A percentile compares a stretch with the other conserved stretches of the same genome.
Conservation (phyloP, 2,113 vertebrate genomes). For the Charina bottae region DNA sequence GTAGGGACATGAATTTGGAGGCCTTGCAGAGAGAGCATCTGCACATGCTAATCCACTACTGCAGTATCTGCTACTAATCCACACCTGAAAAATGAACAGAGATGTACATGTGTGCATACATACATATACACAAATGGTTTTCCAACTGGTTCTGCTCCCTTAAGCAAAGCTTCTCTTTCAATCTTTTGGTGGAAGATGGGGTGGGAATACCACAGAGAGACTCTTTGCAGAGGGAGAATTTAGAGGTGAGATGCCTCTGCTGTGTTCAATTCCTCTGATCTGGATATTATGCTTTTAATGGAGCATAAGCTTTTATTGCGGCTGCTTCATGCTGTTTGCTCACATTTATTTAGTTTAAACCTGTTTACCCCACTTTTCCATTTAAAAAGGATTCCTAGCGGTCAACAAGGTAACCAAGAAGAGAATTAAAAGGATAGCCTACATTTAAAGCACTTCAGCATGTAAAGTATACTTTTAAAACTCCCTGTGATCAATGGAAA, state of each 20-base stretch:
- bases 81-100: background rate
- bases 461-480: background rate
- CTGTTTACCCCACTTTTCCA: background rate
- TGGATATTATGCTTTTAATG: background rate
- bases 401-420: background rate
- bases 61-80: background rate
- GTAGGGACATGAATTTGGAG: background rate
- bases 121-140: background rate
- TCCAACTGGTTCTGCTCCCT: background rate
- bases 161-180: background rate
- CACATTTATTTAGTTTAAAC: background rate
- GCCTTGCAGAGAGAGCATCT: background rate
- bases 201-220: background rate
- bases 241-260: background rate
- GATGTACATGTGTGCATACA: background rate
- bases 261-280: background rate
- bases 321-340: background rate
- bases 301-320: background rate
- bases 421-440: background rate
- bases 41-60: background rate
- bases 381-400: background rate
- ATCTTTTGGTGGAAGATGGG: background rate
- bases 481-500: background rate
- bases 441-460: background rate
- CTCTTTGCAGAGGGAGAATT: background rate